These are phyloP conservation scores for Aleiodes sp. DNA, from an alignment of 1,140 invertebrate genomes.

Conservation along the genomic window DNA sequence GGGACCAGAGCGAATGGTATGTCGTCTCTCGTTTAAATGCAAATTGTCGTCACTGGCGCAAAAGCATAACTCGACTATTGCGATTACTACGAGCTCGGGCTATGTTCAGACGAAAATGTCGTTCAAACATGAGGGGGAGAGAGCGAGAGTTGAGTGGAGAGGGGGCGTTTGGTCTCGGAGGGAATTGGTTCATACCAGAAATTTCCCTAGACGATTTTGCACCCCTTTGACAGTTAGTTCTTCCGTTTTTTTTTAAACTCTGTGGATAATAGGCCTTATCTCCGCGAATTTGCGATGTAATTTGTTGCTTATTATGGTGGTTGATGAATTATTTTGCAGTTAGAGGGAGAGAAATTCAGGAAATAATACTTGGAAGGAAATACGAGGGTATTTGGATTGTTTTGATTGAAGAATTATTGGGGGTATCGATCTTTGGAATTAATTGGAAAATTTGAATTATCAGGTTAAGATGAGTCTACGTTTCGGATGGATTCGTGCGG, in stretches of 20 bases:
- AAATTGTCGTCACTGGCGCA: slow-evolving; percentile 52
- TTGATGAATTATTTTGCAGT: neutral
- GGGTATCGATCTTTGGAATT: too few species aligned
- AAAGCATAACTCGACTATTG: slow-evolving; percentile 48
- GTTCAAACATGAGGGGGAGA: neutral
- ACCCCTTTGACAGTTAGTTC: slow-evolving; percentile 2
- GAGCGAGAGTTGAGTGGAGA: slow-evolving; percentile 14
- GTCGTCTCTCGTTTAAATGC: slow-evolving; percentile 56
- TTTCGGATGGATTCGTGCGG: too few species aligned
- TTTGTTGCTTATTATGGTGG: neutral
- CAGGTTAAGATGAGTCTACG: too few species aligned
- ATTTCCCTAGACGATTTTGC: slow-evolving; percentile 19
- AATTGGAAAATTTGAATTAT: too few species aligned
- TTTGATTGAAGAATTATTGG: too few species aligned
- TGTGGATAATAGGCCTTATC: slow-evolving; percentile 5
- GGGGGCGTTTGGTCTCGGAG: neutral
- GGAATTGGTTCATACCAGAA: neutral
- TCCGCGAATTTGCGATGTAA: neutral
- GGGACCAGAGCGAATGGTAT: slow-evolving; percentile 21
- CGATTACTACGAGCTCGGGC: slow-evolving; percentile 23
- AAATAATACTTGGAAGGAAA: too few species aligned
- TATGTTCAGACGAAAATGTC: slow-evolving; percentile 19
- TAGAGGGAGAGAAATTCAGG: neutral
- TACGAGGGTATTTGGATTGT: too few species aligned
- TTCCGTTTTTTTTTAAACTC: too few species aligned